Percentiles rank a stretch among this genome's conserved stretches.
Conservation (phyloP, 2,113 vertebrate species). For the mouse (Mus musculus) region DNA sequence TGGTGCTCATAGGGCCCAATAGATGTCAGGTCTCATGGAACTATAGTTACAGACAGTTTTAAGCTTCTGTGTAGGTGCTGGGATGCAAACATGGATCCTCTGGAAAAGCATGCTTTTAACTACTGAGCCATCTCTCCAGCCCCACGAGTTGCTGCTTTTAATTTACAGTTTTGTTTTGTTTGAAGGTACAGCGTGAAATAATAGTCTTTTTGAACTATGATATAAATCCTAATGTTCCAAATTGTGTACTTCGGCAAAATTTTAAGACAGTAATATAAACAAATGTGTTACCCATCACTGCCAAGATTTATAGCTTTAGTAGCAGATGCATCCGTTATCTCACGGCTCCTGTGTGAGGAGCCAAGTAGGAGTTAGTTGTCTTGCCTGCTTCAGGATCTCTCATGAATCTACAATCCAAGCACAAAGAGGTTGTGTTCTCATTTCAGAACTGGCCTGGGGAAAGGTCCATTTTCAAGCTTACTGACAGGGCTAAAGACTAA, state of each 20-base stretch:
- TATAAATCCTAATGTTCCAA: not conserved
- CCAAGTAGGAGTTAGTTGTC: not conserved
- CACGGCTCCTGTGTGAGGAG: not conserved
- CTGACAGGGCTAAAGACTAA: not conserved
- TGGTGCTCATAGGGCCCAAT: too few species aligned
- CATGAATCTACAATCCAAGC: not conserved
- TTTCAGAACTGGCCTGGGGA: not conserved
- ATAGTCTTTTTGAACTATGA: not conserved
- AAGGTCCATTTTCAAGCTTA: not conserved
- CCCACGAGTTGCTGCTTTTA: not conserved
- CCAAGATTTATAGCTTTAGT: not conserved
- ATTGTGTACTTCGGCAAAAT: not conserved
- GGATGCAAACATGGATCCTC: not conserved
- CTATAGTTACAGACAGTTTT: not conserved
- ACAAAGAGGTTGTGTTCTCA: not conserved
- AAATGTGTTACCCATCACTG: not conserved
- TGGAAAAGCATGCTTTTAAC: not conserved
- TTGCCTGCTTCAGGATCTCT: not conserved
- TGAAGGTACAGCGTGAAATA: not conserved
- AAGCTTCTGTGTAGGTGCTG: not conserved
- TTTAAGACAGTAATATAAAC: not conserved
- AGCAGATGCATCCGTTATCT: not conserved
- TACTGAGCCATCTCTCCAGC: not conserved
- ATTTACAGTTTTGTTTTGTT: not conserved
- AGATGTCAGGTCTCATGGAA: too few species aligned